Evolutionary conservation across 1,140 invertebrate genomes (phyloP).

Genomic region (Heliconius nattereri): DNA sequence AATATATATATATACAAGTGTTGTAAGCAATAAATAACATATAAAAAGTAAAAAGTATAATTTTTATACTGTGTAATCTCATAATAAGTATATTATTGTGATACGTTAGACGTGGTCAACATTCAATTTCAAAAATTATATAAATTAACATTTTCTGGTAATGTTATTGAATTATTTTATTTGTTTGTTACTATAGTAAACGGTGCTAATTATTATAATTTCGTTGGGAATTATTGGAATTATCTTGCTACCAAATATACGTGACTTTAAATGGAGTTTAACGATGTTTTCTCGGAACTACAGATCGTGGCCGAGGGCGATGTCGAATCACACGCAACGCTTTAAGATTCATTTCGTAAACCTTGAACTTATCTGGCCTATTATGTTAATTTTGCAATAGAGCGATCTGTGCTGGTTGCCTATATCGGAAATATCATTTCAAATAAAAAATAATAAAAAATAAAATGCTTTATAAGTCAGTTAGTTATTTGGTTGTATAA

Average conservation of each 20-base stretch:
- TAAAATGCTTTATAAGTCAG: background rate
- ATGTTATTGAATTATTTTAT: conserved; percentile 70
- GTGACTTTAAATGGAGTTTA: conserved; percentile 64
- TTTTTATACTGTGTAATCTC: background rate
- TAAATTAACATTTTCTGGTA: conserved; percentile 16
- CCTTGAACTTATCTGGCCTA: conserved; percentile 61
- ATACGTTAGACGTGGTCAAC: background rate
- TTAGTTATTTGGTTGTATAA: background rate
- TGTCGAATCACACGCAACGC: conserved; percentile 62
- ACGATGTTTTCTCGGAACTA: conserved; percentile 77
- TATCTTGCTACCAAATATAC: conserved; percentile 81
- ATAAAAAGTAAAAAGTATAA: background rate
- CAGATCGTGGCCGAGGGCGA: conserved; percentile 50
- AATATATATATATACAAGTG: too few species aligned
- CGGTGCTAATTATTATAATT: conserved; percentile 80
- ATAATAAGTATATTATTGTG: background rate
- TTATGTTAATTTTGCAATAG: conserved; percentile 20
- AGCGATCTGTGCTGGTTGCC: background rate
- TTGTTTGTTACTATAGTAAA: conserved; percentile 80
- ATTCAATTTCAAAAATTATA: background rate
- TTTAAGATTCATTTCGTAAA: conserved; percentile 50
- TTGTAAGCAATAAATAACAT: too few species aligned
- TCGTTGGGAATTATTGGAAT: conserved; percentile 77
- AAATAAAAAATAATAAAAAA: background rate
- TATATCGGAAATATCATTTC: background rate